These are phyloP conservation scores for Ceramica pisi DNA, from an alignment of 2,888 invertebrate genomes.

Conservation along the genomic window DNA sequence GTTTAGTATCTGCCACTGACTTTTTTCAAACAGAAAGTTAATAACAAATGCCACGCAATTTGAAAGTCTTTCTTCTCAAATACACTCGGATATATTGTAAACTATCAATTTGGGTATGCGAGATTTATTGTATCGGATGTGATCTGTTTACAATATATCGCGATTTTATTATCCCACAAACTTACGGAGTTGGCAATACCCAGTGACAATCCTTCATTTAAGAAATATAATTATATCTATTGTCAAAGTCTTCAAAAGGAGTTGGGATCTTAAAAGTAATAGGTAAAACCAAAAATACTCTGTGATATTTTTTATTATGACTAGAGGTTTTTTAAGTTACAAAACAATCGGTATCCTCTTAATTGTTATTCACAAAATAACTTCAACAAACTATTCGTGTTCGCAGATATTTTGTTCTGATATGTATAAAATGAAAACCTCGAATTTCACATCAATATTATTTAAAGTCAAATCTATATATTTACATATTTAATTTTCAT, in stretches of 20 bases:
- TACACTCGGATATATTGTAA: no score
- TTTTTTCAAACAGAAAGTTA: no score
- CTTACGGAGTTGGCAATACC: no score
- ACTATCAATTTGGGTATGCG: no score
- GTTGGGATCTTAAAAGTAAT: not conserved
- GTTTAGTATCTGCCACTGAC: not conserved
- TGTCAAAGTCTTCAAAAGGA: not conserved
- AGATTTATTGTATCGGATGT: no score
- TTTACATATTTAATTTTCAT: slow-evolving; percentile 75
- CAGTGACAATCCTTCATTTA: no score
- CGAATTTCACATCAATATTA: slow-evolving; percentile 73
- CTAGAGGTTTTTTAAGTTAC: slow-evolving; percentile 93
- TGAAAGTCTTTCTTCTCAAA: no score
- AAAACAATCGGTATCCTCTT: slow-evolving; percentile 88
- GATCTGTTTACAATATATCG: no score
- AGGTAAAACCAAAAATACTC: slow-evolving; percentile 78
- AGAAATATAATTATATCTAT: no score
- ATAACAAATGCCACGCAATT: no score
- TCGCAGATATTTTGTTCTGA: slow-evolving; percentile 84
- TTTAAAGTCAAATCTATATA: slow-evolving; percentile 69
- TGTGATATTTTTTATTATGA: slow-evolving; percentile 92
- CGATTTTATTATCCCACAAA: no score
- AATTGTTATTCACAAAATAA: slow-evolving; percentile 82
- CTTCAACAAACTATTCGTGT: slow-evolving; percentile 77
- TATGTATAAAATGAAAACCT: slow-evolving; percentile 90